Base-by-base conservation (phyloP, 2,888 invertebrate genomes). In the Dusona sp. region DNA sequence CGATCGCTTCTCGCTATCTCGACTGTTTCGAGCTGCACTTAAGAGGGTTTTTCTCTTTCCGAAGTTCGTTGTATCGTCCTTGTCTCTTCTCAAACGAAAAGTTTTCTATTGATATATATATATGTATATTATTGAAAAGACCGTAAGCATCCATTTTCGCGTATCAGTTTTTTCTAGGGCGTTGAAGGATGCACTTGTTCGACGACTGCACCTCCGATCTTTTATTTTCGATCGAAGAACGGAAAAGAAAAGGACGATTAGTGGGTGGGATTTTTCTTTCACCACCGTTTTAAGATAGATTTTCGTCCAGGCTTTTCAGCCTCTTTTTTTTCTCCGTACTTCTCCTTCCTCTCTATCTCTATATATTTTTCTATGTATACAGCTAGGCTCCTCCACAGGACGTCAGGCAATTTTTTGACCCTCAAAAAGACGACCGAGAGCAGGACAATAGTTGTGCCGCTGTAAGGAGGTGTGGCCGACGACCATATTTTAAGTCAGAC, bases 401-500 rank as follows among this genome's bases (percentile, higher is more conserved):
- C 54, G 8, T 72, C 33, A 16, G 81, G 36, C n/a, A 68, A 81
- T 86, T 86, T 85, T 84, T 84, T 84, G 74, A 74, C 72, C 70
- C 33, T 78, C 73, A 77, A 81, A 64, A 22, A 75, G 75, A 75
- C 74, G 70, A 73, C 57, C 84, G 68, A 85, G 79, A 72, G 80
- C 68, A 36, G 90, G 92, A 92, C 92, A 92, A 92, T 91, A 91
- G 91, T 92, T 92, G 87, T 84, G 77, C 91, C 64, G 89, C 51
- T 88, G 90, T 90, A 91, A 91, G 91, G 90, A 92, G 93, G 93
- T 93, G 93, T 93, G 93, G 93, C 89, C 90, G 89, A 79, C 88
- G 86, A 87, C 89, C 91, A 91, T 93, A 93, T 92, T 92, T 93
- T 92, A 93, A 93, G 93, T 93, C 93, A 93, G 90, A 89, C 91